phyloP scores from a whole-genome alignment of 2,888 invertebrate genomes.

The Polia nebulosa region DNA sequence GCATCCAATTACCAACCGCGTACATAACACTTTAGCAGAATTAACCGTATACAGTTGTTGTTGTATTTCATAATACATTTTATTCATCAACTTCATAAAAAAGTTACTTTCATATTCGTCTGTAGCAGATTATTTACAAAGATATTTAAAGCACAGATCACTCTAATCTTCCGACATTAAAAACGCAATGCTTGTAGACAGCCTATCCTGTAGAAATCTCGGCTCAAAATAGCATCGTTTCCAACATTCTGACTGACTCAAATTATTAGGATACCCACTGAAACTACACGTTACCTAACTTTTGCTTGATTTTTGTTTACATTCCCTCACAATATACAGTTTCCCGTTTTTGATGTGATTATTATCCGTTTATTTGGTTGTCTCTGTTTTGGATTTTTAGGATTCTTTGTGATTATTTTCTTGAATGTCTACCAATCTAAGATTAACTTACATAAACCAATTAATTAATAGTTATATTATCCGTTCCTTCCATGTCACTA shows the following conservation, averaged over 20 bases:
- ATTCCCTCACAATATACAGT: conserved; percentile 52
- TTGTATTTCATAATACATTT: too few relatives aligned
- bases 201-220: conserved; percentile 67
- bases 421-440: not conserved
- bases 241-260: conserved; percentile 70
- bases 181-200: conserved; percentile 31
- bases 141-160: not conserved
- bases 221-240: conserved; percentile 71
- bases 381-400: conserved; percentile 14
- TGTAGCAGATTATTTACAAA: too few relatives aligned
- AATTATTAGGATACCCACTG: conserved; percentile 71
- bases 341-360: conserved; percentile 59
- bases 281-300: conserved; percentile 67
- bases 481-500: not conserved
- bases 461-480: conserved; percentile 14
- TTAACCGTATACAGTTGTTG: too few relatives aligned
- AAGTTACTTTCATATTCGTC: too few relatives aligned
- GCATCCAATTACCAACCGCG: too few relatives aligned
- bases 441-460: conserved; percentile 13
- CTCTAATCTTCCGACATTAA: not conserved
- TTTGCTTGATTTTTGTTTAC: conserved; percentile 61
- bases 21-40: too few relatives aligned
- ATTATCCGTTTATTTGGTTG: conserved; percentile 49
- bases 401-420: conserved; percentile 14
- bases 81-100: too few relatives aligned